Percentiles rank a stretch among this genome's conserved stretches.
Conservation (phyloP, 2,797 vertebrate genomes). For the Glyptemys insculpta region DNA sequence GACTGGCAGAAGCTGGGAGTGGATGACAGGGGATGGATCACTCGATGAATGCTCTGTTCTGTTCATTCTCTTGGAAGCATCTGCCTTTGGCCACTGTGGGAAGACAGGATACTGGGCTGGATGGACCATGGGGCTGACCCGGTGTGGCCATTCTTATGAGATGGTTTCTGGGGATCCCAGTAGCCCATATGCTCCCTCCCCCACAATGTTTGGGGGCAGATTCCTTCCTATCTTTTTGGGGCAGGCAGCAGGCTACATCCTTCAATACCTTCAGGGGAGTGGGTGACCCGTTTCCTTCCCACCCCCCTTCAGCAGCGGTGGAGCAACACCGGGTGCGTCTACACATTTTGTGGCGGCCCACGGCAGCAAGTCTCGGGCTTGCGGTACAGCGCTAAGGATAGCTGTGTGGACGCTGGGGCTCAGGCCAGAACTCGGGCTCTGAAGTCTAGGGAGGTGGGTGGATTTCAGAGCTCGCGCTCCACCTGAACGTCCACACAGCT, state of each 20-base stretch:
- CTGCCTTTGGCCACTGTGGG: too few species aligned
- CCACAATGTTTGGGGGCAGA: not conserved
- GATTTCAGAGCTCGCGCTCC: too few species aligned
- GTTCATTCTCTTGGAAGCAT: too few species aligned
- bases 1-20: too few species aligned
- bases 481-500: too few species aligned
- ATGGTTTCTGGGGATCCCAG: not conserved
- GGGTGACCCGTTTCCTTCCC: not conserved
- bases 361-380: not conserved
- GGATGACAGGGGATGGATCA: too few species aligned
- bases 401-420: not conserved
- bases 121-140: too few species aligned
- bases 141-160: too few species aligned
- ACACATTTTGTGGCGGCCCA: not conserved
- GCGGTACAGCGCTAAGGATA: not conserved
- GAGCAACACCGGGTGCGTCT: rapidly evolving
- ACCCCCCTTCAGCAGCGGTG: rapidly evolving
- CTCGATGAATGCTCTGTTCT: too few species aligned
- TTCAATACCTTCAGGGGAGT: not conserved
- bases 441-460: too few species aligned
- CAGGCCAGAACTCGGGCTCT: not conserved
- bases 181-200: not conserved
- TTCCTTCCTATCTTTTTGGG: not conserved
- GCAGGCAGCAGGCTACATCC: rapidly evolving
- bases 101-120: too few species aligned